A percentile compares a stretch with the other conserved stretches of the same genome.
phyloP scores from a whole-genome alignment of 1,140 invertebrate genomes.

The Diplogasteroides magnus region DNA sequence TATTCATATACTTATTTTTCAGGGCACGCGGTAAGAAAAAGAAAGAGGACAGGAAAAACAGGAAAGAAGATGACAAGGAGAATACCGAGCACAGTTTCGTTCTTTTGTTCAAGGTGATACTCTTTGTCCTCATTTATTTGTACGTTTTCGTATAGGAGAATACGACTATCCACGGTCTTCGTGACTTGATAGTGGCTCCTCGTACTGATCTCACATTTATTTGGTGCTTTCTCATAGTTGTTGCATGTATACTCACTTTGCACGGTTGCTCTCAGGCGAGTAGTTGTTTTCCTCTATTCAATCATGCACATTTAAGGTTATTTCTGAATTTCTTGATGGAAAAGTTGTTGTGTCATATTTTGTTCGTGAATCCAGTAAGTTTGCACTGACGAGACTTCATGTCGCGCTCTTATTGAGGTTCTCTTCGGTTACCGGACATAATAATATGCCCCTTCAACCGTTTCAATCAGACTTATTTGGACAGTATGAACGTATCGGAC shows the following conservation, averaged over 20 bases:
- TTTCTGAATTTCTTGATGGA: conserved; percentile 23
- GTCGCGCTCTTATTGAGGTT: conserved; percentile 6
- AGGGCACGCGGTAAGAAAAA: no score
- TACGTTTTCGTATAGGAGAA: conserved; percentile 33
- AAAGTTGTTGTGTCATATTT: conserved; percentile 43
- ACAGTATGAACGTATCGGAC: conserved; percentile 34
- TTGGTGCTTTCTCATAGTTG: conserved; percentile 33
- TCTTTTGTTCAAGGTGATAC: not conserved
- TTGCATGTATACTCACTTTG: conserved; percentile 24
- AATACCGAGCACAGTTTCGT: no score
- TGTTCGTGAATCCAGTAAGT: conserved; percentile 33
- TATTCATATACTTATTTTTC: no score
- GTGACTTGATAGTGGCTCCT: conserved; percentile 26
- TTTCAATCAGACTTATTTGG: conserved; percentile 39
- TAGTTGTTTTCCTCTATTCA: conserved; percentile 5
- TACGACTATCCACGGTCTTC: conserved; percentile 36
- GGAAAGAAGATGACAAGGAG: no score
- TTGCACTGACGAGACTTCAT: not conserved
- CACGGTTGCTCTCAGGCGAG: conserved; percentile 31
- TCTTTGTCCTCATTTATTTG: not conserved
- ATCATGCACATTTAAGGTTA: not conserved
- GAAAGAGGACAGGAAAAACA: no score
- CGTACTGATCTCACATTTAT: conserved; percentile 4
- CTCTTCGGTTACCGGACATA: conserved; percentile 37
- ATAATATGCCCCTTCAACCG: conserved; percentile 48